phyloP scores from a whole-genome alignment of 2,113 vertebrate species.

The Eublepharis macularius region DNA sequence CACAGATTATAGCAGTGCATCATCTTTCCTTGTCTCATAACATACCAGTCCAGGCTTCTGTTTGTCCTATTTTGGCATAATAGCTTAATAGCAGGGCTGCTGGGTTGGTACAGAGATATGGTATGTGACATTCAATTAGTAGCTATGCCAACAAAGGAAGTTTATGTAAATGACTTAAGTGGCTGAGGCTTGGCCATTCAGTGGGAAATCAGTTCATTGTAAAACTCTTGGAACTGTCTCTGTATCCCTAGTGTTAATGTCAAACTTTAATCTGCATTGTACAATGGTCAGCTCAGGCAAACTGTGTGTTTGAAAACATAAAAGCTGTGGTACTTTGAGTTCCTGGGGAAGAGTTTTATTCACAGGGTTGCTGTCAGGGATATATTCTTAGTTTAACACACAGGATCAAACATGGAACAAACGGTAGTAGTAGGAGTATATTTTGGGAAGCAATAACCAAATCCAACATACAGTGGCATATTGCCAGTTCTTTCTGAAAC shows the following conservation, averaged over 20 bases:
- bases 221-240: not conserved
- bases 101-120: not conserved
- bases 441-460: not conserved
- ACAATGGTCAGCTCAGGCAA: not conserved
- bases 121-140: not conserved
- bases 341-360: slow-evolving; percentile 4
- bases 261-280: not conserved
- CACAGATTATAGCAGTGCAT: not conserved
- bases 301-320: not conserved
- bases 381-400: not conserved
- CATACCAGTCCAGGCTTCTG: not conserved
- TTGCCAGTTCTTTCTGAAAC: not conserved
- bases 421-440: not conserved
- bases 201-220: not conserved
- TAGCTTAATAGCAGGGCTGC: not conserved
- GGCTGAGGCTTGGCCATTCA: not conserved
- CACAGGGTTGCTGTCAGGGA: not conserved
- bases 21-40: not conserved
- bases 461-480: not conserved
- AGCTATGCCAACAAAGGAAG: not conserved
- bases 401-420: not conserved
- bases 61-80: not conserved
- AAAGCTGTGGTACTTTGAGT: not conserved
- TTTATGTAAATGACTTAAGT: not conserved
- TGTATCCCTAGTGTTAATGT: not conserved